Evolutionary conservation across 2,888 invertebrate species (phyloP).

Genomic region (Metalampra italica): DNA sequence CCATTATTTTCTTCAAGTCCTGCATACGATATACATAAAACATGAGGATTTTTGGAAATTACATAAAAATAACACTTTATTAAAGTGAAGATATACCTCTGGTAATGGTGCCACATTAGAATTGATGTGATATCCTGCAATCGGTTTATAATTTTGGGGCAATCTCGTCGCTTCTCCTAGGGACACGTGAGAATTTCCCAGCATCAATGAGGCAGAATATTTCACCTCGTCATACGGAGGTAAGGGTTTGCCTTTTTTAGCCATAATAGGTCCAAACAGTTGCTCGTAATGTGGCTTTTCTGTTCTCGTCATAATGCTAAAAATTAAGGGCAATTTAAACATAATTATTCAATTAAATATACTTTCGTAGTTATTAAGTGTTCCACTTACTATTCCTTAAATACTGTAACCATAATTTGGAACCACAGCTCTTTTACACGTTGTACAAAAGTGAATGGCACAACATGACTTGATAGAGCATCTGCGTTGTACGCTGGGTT

Average conservation of each 20-base stretch:
- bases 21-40: conserved; percentile 9
- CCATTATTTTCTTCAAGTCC: conserved; percentile 44
- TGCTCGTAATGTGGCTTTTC: conserved; percentile 17
- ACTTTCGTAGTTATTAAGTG: too few relatives aligned
- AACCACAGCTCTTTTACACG: conserved; percentile 30
- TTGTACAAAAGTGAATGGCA: conserved; percentile 42
- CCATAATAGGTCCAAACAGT: conserved; percentile 25
- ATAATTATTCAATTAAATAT: too few relatives aligned
- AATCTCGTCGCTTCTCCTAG: conserved; percentile 29
- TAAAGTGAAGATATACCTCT: conserved; percentile 21
- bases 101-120: conserved; percentile 38
- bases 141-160: conserved; percentile 43
- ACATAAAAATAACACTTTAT: background rate
- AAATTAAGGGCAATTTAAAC: background rate
- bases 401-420: background rate
- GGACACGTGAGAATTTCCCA: conserved; percentile 48
- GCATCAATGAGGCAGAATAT: conserved; percentile 44
- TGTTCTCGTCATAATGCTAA: background rate
- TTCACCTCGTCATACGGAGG: conserved; percentile 33
- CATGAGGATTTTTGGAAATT: background rate
- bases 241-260: conserved; percentile 30
- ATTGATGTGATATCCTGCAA: conserved; percentile 53
- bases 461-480: conserved; percentile 18
- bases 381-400: background rate
- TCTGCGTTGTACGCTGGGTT: conserved; percentile 45